Evolutionary conservation across 37 sponge, comb jelly and placozoan genomes (phyloP).

Genomic region (Crambe crambe): DNA sequence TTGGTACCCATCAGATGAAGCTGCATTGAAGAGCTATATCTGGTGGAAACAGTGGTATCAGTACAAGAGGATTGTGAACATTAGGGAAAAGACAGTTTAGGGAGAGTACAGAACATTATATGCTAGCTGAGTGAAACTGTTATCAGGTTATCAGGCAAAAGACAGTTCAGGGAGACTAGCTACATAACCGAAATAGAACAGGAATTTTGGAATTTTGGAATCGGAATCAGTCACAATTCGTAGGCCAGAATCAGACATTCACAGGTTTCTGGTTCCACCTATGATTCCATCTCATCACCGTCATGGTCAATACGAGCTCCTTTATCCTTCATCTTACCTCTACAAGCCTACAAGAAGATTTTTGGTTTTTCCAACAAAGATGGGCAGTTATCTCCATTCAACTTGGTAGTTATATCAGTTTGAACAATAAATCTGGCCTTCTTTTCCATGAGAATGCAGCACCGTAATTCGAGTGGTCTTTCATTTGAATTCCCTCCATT

Average conservation of each 20-base stretch:
- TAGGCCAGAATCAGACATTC: neutral
- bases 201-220: constrained; percentile 31
- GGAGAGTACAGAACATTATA: neutral
- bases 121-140: neutral
- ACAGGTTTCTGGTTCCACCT: neutral
- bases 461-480: constrained; percentile 57
- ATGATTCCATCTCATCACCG: neutral
- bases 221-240: constrained; percentile 21
- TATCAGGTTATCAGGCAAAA: too few relatives aligned
- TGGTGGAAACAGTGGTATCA: constrained; percentile 56
- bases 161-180: constrained; percentile 63
- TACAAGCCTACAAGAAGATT: constrained; percentile 88
- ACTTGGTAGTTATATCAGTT: constrained; percentile 41
- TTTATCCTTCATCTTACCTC: constrained; percentile 57
- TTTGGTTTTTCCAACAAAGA: constrained; percentile 76
- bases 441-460: constrained; percentile 84
- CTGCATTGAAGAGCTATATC: constrained; percentile 50
- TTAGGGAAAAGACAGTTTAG: constrained; percentile 6
- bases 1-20: constrained; percentile 37
- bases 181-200: constrained; percentile 55
- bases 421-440: constrained; percentile 62
- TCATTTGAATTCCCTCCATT: constrained; percentile 30
- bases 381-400: constrained; percentile 32
- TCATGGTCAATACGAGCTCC: constrained; percentile 21
- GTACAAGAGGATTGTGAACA: constrained; percentile 64